Evolutionary conservation across 2,113 vertebrate genomes (phyloP).

Genomic region (Platysternon megacephalum): DNA sequence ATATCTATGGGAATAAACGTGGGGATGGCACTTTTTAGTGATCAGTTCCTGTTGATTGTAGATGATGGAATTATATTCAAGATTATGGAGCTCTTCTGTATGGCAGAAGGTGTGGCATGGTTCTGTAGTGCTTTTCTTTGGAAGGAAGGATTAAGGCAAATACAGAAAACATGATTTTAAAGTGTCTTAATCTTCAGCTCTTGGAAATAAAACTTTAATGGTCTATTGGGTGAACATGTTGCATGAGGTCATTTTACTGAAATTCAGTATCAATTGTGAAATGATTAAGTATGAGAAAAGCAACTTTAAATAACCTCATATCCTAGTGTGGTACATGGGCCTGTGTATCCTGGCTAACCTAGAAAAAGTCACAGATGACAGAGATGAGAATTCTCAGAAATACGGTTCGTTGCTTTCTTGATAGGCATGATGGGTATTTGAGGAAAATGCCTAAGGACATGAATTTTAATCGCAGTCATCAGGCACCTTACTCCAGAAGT

Average conservation of each 20-base stretch:
- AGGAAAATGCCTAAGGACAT: not conserved
- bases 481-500: not conserved
- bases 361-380: not conserved
- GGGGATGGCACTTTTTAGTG: not conserved
- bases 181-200: slow-evolving; percentile 39
- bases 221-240: slow-evolving; percentile 38
- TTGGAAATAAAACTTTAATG: slow-evolving; percentile 4
- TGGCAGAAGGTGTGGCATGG: not conserved
- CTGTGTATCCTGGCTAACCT: not conserved
- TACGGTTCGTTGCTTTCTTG: not conserved
- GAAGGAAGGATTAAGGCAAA: slow-evolving; percentile 11
- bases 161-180: slow-evolving; percentile 29
- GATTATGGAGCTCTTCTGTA: slow-evolving; percentile 5
- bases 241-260: slow-evolving; percentile 43
- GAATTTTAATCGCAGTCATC: not conserved
- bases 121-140: not conserved
- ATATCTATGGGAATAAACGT: slow-evolving; percentile 16
- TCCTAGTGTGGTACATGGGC: not conserved
- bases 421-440: not conserved
- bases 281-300: slow-evolving; percentile 34
- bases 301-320: not conserved
- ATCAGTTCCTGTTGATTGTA: slow-evolving; percentile 19
- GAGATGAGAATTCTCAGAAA: not conserved
- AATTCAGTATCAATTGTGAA: slow-evolving; percentile 7
- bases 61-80: not conserved